These are phyloP conservation scores for Smittia sp. DNA, from an alignment of 2,888 invertebrate genomes.

Conservation along the genomic window DNA sequence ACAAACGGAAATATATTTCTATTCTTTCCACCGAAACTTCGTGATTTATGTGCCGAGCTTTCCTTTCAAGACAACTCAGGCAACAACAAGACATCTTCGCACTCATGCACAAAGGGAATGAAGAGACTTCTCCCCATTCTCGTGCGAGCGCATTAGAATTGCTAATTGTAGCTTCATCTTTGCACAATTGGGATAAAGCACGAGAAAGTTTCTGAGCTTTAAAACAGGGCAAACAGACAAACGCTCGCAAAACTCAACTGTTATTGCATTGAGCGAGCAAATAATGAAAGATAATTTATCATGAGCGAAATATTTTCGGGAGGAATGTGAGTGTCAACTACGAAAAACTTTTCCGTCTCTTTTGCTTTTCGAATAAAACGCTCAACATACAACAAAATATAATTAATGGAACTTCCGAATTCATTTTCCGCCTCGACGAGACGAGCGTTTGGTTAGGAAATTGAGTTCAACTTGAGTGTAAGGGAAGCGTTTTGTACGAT, in stretches of 20 bases:
- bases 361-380: neutral
- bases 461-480: neutral
- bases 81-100: neutral
- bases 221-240: neutral
- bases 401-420: slow-evolving; percentile 7
- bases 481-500: neutral
- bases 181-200: neutral
- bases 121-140: neutral
- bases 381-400: neutral
- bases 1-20: slow-evolving; percentile 23
- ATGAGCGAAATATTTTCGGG: neutral
- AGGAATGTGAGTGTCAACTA: neutral
- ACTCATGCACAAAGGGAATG: neutral
- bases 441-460: neutral
- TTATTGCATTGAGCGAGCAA: neutral
- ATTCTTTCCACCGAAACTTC: neutral
- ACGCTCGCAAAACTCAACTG: neutral
- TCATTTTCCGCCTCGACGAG: neutral
- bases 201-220: neutral
- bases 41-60: slow-evolving; percentile 11
- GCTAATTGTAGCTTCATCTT: slow-evolving; percentile 17
- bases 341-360: slow-evolving; percentile 1
- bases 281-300: slow-evolving; percentile 13
- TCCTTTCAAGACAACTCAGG: slow-evolving; percentile 10
- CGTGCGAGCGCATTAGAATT: neutral